Evolutionary conservation across 2,113 vertebrate species (phyloP).

Genomic region (Rhinopomastus cyanomelas): DNA sequence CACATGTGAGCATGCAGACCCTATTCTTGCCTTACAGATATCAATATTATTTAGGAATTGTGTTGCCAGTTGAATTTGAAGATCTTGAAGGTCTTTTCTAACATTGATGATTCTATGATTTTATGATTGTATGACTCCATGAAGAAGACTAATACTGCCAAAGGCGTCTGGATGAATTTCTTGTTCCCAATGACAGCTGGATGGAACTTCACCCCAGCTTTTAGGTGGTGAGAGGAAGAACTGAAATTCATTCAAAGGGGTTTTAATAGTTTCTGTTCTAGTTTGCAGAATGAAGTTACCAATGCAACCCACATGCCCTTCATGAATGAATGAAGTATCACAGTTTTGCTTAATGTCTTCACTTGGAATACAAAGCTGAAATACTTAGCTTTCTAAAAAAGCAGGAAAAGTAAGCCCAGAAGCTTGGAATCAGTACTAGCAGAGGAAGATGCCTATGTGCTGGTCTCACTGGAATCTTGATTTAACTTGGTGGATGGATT

Average conservation of each 20-base stretch:
- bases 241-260: slow-evolving; percentile 42
- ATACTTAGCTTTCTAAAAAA: background rate
- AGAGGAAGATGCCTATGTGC: background rate
- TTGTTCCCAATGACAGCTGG: background rate
- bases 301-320: slow-evolving; percentile 2
- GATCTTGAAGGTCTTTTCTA: too few species aligned
- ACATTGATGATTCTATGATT: background rate
- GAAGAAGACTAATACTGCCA: background rate
- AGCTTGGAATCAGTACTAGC: background rate
- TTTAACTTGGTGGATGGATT: background rate
- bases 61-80: too few species aligned
- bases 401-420: background rate
- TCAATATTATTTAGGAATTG: background rate
- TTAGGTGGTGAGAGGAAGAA: slow-evolving; percentile 25
- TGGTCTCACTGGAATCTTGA: background rate
- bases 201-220: background rate
- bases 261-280: slow-evolving; percentile 24
- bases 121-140: too few species aligned
- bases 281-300: background rate
- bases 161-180: slow-evolving; percentile 12
- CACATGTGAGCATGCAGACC: background rate
- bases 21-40: background rate
- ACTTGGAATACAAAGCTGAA: background rate
- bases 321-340: slow-evolving; percentile 27
- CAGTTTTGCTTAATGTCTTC: background rate